Percentiles rank a stretch among this genome's conserved stretches.
phyloP scores from a whole-genome alignment of 2,113 vertebrate species.

The Rousettus leschenaultii region DNA sequence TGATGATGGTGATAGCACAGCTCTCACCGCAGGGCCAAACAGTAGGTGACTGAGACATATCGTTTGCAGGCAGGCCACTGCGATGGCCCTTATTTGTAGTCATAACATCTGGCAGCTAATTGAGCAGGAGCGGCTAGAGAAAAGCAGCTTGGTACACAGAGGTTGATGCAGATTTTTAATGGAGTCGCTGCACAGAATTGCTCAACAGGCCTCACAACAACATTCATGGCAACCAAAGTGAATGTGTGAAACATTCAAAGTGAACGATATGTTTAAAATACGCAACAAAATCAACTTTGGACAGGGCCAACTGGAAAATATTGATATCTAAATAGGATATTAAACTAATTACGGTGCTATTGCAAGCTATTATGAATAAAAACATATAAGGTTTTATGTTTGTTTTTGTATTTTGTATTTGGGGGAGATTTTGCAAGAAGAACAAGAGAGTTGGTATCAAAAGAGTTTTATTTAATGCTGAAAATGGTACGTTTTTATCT shows the following conservation, averaged over 20 bases:
- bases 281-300: not conserved
- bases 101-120: not conserved
- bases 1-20: not conserved
- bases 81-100: not conserved
- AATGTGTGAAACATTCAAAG: not conserved
- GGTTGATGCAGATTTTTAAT: not conserved
- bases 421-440: constrained; percentile 9
- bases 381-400: not conserved
- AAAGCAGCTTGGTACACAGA: not conserved
- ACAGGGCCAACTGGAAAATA: not conserved
- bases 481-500: constrained; percentile 15
- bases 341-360: not conserved
- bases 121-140: not conserved
- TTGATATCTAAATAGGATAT: not conserved
- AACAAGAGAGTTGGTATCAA: not conserved
- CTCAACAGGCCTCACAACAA: not conserved
- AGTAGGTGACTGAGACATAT: not conserved
- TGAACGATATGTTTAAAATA: not conserved
- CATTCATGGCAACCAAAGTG: not conserved
- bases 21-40: not conserved
- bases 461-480: not conserved
- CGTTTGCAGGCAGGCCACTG: not conserved
- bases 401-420: not conserved
- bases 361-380: not conserved
- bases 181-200: not conserved